Evolutionary conservation across 1,140 invertebrate genomes (phyloP).

Genomic region (Macrosteles quadrilineatus): DNA sequence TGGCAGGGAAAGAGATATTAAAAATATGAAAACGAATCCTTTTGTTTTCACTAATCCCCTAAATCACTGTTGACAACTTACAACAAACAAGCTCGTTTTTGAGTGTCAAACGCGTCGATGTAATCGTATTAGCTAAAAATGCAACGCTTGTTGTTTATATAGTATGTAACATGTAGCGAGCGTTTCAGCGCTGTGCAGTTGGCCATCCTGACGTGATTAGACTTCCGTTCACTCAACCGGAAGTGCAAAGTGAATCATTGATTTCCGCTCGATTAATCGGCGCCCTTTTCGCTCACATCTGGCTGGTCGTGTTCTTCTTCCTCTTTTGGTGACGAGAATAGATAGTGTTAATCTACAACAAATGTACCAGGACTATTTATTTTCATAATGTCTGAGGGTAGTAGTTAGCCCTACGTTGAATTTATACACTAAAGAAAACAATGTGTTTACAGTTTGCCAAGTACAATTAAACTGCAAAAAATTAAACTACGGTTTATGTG

Average conservation of each 20-base stretch:
- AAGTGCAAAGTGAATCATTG: slow-evolving; percentile 29
- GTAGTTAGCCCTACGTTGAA: too few relatives aligned
- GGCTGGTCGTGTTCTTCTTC: too few relatives aligned
- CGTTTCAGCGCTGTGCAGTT: slow-evolving; percentile 9
- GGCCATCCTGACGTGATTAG: slow-evolving; percentile 20
- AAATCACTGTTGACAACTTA: neutral
- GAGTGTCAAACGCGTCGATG: neutral
- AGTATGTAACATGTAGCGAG: neutral
- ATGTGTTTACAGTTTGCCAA: too few relatives aligned
- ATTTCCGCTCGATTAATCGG: slow-evolving; percentile 26
- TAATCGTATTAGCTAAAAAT: neutral
- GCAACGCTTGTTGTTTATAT: slow-evolving; percentile 9
- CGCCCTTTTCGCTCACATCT: neutral
- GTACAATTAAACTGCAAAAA: too few relatives aligned
- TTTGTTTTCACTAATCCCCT: too few relatives aligned
- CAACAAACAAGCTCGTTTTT: neutral
- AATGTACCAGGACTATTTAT: too few relatives aligned
- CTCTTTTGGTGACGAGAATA: too few relatives aligned
- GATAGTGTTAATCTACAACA: too few relatives aligned
- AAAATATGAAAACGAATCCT: neutral
- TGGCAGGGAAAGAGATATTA: neutral
- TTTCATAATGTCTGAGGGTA: too few relatives aligned
- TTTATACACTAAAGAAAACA: too few relatives aligned
- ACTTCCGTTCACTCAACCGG: slow-evolving; percentile 8
- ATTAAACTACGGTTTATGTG: too few relatives aligned